Base-by-base conservation (phyloP, 2,797 vertebrate genomes). In the Crax fasciolata region DNA sequence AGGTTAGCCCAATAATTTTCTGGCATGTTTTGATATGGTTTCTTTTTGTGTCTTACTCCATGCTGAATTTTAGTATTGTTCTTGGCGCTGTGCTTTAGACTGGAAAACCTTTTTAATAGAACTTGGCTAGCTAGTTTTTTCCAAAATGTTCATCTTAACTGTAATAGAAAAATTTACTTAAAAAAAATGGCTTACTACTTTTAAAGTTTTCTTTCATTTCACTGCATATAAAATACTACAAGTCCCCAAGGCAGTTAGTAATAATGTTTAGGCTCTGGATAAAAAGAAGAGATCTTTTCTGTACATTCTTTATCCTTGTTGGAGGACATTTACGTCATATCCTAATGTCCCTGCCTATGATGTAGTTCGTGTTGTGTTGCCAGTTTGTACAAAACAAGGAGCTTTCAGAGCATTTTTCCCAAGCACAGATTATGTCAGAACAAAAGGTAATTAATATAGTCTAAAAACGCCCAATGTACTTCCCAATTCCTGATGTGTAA, bases 11-110 rank as follows among this genome's bases (percentile, higher is more conserved):
- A 62, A 68, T 96, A 91, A 94, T 97, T 89, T 94, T 89, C 97
- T 97, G 96, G 93, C 83, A 49, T 67, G 62, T 96, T 97, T 97
- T 97, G 81, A 84, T 93, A 52, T 89, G 12, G 46, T 75, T 94
- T 93, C 95, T 92, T 95, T 51, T 91, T 93, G 23, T 90, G 63
- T 92, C 81, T 94, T 90, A 39, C n/a, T 92, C 30, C 12, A 8
- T 90, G 73, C 75, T 95, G 89, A 74, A 51, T 94, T 89, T 97
- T 95, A 82, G 59, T 93, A 54, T 93, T 96, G 90, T 88, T 94
- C 93, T 96, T 97, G 94, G 79, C 89, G 87, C 89, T 59, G 74
- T 83, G 66, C 77, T 91, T 85, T 93, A 94, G 87, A 74, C 86
- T 90, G 71, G 75, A 92, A 96, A 89, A 57, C 13, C 14, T 66